Evolutionary conservation across 2,113 vertebrate genomes (phyloP).

Genomic region (Cisticola juncidis): DNA sequence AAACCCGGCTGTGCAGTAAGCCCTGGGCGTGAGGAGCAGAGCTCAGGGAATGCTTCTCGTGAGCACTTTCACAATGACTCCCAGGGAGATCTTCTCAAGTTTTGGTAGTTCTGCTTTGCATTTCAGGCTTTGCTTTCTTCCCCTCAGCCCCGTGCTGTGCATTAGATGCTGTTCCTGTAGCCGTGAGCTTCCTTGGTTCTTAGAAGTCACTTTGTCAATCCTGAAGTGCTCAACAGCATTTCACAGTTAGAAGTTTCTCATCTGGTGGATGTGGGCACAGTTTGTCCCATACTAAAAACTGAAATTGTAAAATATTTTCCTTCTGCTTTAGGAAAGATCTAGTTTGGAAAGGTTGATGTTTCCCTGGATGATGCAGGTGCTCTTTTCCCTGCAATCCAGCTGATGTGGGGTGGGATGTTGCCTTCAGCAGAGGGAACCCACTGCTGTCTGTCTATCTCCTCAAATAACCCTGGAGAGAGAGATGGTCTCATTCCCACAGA

Average conservation of each 20-base stretch:
- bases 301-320: background rate
- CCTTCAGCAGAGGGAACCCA: background rate
- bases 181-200: background rate
- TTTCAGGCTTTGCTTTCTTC: background rate
- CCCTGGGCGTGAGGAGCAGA: background rate
- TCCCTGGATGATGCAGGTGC: background rate
- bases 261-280: background rate
- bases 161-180: background rate
- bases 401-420: background rate
- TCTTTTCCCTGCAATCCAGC: background rate
- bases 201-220: background rate
- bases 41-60: fast-evolving
- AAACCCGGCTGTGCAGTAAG: background rate
- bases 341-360: background rate
- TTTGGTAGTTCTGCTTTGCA: background rate
- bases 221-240: fast-evolving
- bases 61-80: background rate
- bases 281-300: background rate
- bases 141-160: background rate
- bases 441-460: background rate
- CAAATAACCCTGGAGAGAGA: background rate
- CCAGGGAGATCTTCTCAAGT: background rate
- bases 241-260: background rate
- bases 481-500: background rate
- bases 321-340: background rate